Percentiles rank a stretch among this genome's conserved stretches.
phyloP scores from a whole-genome alignment of 35 echinoderm and acorn worm genomes.

The Eucidaris tribuloides region DNA sequence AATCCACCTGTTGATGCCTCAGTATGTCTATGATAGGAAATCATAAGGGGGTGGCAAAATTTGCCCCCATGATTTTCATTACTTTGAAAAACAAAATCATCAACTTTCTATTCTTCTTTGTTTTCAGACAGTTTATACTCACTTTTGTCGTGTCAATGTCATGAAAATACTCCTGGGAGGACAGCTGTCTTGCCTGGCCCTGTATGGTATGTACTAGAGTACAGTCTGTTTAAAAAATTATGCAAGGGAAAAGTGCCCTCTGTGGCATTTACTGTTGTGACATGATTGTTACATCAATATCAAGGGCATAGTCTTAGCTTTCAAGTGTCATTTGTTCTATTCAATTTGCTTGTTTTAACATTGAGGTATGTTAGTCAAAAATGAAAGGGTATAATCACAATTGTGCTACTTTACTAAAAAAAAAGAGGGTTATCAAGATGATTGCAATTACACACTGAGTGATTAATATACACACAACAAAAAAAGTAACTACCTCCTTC shows the following conservation, averaged over 20 bases:
- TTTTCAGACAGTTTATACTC: constrained; percentile 39
- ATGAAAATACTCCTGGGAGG: constrained; percentile 41
- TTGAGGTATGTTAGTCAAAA: too few species aligned
- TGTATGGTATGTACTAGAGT: constrained; percentile 39
- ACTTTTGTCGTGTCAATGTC: constrained; percentile 35
- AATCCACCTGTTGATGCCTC: background rate
- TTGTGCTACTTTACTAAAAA: too few species aligned
- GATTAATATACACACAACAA: too few species aligned
- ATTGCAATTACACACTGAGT: too few species aligned
- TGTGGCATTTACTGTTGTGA: background rate
- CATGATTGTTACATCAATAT: background rate
- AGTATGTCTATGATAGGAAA: background rate
- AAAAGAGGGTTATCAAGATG: too few species aligned
- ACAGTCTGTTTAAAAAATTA: too few species aligned
- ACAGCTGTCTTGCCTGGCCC: constrained; percentile 45
- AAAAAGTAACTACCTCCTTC: too few species aligned
- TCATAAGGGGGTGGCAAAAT: background rate
- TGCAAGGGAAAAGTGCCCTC: too few species aligned
- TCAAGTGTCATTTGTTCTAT: background rate
- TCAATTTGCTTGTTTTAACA: too few species aligned
- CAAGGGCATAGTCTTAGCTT: background rate
- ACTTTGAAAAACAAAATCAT: background rate
- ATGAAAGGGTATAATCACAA: too few species aligned
- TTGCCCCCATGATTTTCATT: background rate
- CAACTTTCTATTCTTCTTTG: background rate